A percentile compares a stretch with the other conserved stretches of the same genome.
These are phyloP conservation scores for Diachasma alloeum DNA, from an alignment of 1,140 invertebrate genomes.

Conservation along the genomic window DNA sequence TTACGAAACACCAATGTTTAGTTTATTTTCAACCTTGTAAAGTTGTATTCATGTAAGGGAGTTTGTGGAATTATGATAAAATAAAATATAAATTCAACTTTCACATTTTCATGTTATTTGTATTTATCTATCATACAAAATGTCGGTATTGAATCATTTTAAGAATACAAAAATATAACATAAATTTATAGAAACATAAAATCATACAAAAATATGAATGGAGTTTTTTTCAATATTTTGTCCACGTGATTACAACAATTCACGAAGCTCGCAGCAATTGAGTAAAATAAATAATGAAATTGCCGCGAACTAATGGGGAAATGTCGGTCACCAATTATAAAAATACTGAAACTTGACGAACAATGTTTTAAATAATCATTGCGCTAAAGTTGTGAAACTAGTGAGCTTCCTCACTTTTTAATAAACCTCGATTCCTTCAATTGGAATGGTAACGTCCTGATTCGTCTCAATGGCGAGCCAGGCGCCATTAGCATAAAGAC, in stretches of 20 bases:
- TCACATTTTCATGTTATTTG: too few relatives aligned
- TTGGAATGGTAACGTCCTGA: slow-evolving; percentile 35
- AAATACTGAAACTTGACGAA: neutral
- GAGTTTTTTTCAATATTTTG: neutral
- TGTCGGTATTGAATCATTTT: too few relatives aligned
- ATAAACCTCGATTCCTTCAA: slow-evolving; percentile 47
- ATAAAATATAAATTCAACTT: too few relatives aligned
- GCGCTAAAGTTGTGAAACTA: neutral
- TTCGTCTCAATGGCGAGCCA: slow-evolving; percentile 56
- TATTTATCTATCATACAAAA: too few relatives aligned
- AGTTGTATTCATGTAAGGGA: too few relatives aligned
- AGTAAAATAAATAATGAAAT: neutral
- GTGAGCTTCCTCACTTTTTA: slow-evolving; percentile 21
- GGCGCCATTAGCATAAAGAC: slow-evolving; percentile 44
- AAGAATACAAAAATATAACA: too few relatives aligned
- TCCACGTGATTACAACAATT: neutral
- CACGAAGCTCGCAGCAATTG: neutral
- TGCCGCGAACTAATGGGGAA: neutral
- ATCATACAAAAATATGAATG: too few relatives aligned
- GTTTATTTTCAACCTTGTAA: neutral
- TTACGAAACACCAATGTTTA: neutral
- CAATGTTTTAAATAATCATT: neutral
- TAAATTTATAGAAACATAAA: too few relatives aligned
- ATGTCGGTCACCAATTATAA: neutral
- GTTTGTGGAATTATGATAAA: too few relatives aligned